A percentile compares a stretch with the other conserved stretches of the same genome.
Conservation (phyloP, 2,888 invertebrate genomes). For the Lagria hirta region DNA sequence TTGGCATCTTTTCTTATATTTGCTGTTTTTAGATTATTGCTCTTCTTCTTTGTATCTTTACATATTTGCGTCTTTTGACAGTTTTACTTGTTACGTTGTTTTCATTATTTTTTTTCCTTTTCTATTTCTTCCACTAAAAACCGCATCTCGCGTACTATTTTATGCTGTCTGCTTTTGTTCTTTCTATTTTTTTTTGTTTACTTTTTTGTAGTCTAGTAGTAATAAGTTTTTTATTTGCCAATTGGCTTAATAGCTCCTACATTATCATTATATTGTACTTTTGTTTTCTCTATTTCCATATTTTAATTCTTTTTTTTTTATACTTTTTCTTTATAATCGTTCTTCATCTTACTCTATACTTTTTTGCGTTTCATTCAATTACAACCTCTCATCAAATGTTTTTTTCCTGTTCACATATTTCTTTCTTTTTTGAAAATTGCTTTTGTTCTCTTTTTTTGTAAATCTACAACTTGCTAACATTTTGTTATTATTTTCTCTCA, state of each 20-base stretch:
- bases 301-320: neutral
- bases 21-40: neutral
- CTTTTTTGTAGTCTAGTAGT: no score
- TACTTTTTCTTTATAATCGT: no score
- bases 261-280: neutral
- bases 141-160: neutral
- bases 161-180: neutral
- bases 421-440: no score
- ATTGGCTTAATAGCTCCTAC: no score
- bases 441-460: no score
- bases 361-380: neutral
- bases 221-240: no score
- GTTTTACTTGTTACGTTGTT: neutral
- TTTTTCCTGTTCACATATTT: no score
- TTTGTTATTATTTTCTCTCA: no score
- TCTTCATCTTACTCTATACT: neutral
- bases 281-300: neutral
- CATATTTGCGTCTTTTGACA: neutral
- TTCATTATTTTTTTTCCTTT: neutral
- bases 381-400: no score
- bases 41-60: neutral
- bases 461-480: no score
- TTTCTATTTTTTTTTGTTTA: no score
- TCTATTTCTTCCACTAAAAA: neutral
- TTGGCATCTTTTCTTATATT: neutral